Evolutionary conservation across 2,888 invertebrate genomes (phyloP), one percentile per base, ranked within the genome.

Genomic region (Crematogaster levior): DNA sequence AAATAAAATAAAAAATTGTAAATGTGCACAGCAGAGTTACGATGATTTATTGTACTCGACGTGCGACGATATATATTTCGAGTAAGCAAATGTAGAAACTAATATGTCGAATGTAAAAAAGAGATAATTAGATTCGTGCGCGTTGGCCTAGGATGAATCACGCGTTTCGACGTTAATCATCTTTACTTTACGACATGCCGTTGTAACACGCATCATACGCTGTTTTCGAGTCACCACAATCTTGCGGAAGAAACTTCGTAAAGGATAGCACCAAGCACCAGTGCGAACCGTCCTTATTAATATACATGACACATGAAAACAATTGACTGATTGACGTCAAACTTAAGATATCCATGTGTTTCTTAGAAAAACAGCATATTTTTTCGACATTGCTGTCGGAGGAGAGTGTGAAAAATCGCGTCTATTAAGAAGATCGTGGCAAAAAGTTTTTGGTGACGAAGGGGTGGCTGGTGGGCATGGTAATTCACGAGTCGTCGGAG

Each of bases 371-470:
- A 15, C 37, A 21, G 66, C 21, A 40, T 74, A 75, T 75, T 53
- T 75, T 65, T 75, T 37, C 30, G n/a, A 24, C 53, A 37, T 61
- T 40, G 24, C 75, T 37, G 51, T 37, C 48, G 68, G 34, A 34
- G 77, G 81, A 81, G 82, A 90, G 82, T 81, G 85, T 91, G 90
- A 92, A 91, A 91, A 91, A 92, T 92, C 83, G 86, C 79, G 30
- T 43, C 91, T 90, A 91, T 92, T 92, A 91, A 91, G 91, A 91
- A 88, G 87, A 70, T 81, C 66, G 34, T 56, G 87, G 85, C 72
- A 84, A 89, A 90, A 88, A 88, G 83, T 80, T 85, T 84, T 81
- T 66, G 81, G 80, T 53, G 53, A 58, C 40, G 56, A 51, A n/a
- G 1, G 40, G 21, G 18, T 24, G 48, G 37, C 18, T 60, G 30